Conservation (phyloP, 2,797 vertebrate species). For the Crenuchus spilurus region DNA sequence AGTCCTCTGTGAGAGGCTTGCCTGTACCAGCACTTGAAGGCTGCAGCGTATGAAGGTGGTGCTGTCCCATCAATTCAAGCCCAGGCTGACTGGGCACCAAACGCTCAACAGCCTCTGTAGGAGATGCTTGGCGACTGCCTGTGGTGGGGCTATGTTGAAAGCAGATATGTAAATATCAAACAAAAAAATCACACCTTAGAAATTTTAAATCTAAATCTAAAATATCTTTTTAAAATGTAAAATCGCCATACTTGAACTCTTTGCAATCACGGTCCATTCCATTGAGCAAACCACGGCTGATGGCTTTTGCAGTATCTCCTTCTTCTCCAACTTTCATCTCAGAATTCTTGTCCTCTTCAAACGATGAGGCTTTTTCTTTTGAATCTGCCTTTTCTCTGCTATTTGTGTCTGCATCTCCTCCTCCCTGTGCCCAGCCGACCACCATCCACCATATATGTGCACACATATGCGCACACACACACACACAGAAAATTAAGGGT, state of each 20-base stretch:
- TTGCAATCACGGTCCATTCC: conserved; percentile 99
- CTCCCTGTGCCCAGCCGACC: conserved; percentile 77
- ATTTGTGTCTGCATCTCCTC: conserved; percentile 91
- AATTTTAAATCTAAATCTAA: not conserved
- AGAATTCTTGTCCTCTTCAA: conserved; percentile 94
- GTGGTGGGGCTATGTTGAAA: conserved; percentile 83
- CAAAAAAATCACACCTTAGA: not conserved
- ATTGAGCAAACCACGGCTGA: conserved; percentile 92
- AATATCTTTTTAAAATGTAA: not conserved
- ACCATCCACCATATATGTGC: too few species aligned
- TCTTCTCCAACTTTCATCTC: conserved; percentile 94
- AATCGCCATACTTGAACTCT: conserved; percentile 92
- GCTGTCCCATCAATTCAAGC: conserved; percentile 89
- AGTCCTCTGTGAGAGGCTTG: conserved; percentile 90
- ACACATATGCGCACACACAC: too few species aligned
- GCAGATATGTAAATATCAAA: not conserved
- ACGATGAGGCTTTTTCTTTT: conserved; percentile 92
- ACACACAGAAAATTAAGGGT: too few species aligned
- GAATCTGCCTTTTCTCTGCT: conserved; percentile 90
- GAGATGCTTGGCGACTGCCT: conserved; percentile 95
- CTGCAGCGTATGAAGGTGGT: conserved; percentile 73
- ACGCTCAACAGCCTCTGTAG: conserved; percentile 94
- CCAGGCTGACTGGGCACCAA: conserved; percentile 86
- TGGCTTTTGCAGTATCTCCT: conserved; percentile 88
- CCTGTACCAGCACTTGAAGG: conserved; percentile 82